phyloP scores from a whole-genome alignment of 1,140 invertebrate genomes.

The Lethocerus indicus region DNA sequence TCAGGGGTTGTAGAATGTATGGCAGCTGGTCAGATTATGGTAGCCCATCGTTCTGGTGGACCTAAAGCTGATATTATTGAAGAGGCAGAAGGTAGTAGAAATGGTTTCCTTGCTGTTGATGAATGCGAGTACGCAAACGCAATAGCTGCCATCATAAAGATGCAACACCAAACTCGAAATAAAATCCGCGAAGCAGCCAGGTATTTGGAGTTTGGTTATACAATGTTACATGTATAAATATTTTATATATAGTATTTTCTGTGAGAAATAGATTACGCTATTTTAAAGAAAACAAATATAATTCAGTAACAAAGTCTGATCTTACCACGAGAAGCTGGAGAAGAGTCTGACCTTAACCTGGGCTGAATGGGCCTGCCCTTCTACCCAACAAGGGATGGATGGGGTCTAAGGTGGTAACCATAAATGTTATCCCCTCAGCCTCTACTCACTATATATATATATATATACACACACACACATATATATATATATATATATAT shows the following conservation, averaged over 20 bases:
- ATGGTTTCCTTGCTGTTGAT: slow-evolving; percentile 65
- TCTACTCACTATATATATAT: neutral
- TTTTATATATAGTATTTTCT: too few relatives aligned
- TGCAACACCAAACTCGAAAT: slow-evolving; percentile 38
- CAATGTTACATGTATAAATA: too few relatives aligned
- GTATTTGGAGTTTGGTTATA: too few relatives aligned
- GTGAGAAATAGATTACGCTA: too few relatives aligned
- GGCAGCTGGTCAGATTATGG: slow-evolving; percentile 90
- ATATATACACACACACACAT: neutral
- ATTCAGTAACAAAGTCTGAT: too few relatives aligned
- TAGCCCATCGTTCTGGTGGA: slow-evolving; percentile 89
- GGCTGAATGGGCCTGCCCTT: too few relatives aligned
- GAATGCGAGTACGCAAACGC: slow-evolving; percentile 64
- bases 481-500: neutral
- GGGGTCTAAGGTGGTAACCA: too few relatives aligned
- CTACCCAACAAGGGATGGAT: too few relatives aligned
- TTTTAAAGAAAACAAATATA: too few relatives aligned
- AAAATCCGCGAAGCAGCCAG: slow-evolving; percentile 55
- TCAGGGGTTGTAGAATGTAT: slow-evolving; percentile 87
- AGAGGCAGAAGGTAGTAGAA: slow-evolving; percentile 45
- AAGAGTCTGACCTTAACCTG: too few relatives aligned
- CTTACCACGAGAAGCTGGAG: too few relatives aligned
- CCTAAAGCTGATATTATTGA: slow-evolving; percentile 83
- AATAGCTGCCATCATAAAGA: slow-evolving; percentile 54
- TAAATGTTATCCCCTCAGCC: too few relatives aligned